Conservation (phyloP, 2,888 invertebrate genomes). For the Xylocampa areola region DNA sequence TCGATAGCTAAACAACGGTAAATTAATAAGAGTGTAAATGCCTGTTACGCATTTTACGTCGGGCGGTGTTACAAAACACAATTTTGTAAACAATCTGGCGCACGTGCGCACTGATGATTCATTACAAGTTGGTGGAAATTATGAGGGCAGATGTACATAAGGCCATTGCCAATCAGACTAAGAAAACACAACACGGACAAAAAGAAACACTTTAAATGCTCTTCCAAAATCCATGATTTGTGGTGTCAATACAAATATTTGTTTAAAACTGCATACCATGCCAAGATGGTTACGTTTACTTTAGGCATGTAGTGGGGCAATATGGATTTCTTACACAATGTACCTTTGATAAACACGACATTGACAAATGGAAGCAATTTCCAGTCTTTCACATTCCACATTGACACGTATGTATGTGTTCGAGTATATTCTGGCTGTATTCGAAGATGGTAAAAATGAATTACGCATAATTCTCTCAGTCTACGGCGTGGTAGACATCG, state of each 20-base stretch:
- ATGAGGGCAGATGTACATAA: constrained; percentile 67
- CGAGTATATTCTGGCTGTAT: constrained; percentile 25
- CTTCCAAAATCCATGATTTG: neutral
- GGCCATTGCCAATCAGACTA: constrained; percentile 57
- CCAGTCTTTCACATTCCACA: constrained; percentile 21
- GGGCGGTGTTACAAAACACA: constrained; percentile 78
- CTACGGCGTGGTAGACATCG: constrained; percentile 61
- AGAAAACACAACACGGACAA: neutral
- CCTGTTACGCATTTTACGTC: constrained; percentile 73
- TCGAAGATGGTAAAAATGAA: constrained; percentile 45
- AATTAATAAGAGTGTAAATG: constrained; percentile 70
- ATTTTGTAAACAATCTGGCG: constrained; percentile 82
- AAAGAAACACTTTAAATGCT: neutral
- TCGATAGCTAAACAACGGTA: constrained; percentile 65
- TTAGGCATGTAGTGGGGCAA: constrained; percentile 7
- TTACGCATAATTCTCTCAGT: constrained; percentile 44
- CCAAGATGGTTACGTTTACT: constrained; percentile 9
- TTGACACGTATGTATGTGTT: constrained; percentile 12
- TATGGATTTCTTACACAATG: constrained; percentile 8
- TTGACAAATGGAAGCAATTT: constrained; percentile 33
- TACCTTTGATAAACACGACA: constrained; percentile 22
- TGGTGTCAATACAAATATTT: neutral
- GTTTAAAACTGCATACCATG: constrained; percentile 16
- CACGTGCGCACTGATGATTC: constrained; percentile 78
- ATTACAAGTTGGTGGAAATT: constrained; percentile 69